Evolutionary conservation across 2,797 vertebrate genomes (phyloP).

Genomic region (Anguilla marmorata): DNA sequence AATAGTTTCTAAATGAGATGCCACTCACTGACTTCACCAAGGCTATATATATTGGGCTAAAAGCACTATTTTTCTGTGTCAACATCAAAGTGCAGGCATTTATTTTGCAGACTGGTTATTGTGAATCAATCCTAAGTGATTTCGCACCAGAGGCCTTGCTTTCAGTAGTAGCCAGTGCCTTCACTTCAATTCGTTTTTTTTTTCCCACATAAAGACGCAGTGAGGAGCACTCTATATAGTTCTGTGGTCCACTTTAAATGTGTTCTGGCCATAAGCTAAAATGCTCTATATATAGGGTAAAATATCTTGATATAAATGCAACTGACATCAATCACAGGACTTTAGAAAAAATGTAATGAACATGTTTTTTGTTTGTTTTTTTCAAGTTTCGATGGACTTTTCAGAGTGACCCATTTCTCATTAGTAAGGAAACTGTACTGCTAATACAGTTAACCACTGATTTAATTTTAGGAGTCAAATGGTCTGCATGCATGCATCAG

Average conservation of each 20-base stretch:
- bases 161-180: not conserved
- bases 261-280: not conserved
- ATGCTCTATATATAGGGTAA: not conserved
- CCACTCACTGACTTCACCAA: conserved; percentile 2
- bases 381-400: not conserved
- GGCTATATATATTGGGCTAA: not conserved
- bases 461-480: not conserved
- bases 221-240: not conserved
- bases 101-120: conserved; percentile 15
- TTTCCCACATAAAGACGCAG: not conserved
- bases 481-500: not conserved
- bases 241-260: not conserved
- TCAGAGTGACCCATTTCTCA: not conserved
- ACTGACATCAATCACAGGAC: not conserved
- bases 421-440: not conserved
- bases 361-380: not conserved
- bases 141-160: conserved; percentile 5
- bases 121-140: conserved; percentile 23
- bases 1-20: conserved; percentile 16
- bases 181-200: conserved; percentile 7
- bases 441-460: not conserved
- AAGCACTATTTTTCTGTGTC: conserved; percentile 3
- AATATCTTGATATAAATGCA: conserved; percentile 11
- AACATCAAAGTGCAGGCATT: conserved; percentile 21
- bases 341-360: not conserved